A percentile compares a stretch with the other conserved stretches of the same genome.
phyloP scores from a whole-genome alignment of 2,888 invertebrate species.

The Drosophila recens region DNA sequence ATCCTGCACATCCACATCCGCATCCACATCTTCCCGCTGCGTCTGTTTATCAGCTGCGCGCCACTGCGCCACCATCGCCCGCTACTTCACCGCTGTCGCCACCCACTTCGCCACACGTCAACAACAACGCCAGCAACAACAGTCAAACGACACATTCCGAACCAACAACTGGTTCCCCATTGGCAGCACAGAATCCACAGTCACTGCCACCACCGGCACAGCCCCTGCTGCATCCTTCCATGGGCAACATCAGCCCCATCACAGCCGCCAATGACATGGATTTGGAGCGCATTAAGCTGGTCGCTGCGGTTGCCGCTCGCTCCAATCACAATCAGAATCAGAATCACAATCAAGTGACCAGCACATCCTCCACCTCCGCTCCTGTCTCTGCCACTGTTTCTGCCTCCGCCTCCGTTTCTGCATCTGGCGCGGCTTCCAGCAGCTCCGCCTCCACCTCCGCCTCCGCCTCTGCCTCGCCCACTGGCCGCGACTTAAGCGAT shows the following conservation, averaged over 20 bases:
- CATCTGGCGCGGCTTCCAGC: no score
- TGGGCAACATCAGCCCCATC: slow-evolving; percentile 46
- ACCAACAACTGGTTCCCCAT: slow-evolving; percentile 54
- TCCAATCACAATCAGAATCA: slow-evolving; percentile 56
- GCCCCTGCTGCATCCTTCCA: slow-evolving; percentile 33
- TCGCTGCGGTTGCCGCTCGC: slow-evolving; percentile 82
- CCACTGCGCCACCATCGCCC: slow-evolving; percentile 73
- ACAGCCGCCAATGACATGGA: slow-evolving; percentile 79
- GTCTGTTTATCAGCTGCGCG: slow-evolving; percentile 77
- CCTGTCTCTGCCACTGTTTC: slow-evolving; percentile 40
- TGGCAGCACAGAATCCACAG: slow-evolving; percentile 27
- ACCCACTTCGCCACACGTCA: slow-evolving; percentile 77
- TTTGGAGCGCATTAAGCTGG: slow-evolving; percentile 85
- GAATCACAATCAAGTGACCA: slow-evolving; percentile 53
- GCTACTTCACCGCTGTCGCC: slow-evolving; percentile 81
- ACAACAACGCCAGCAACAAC: slow-evolving; percentile 34
- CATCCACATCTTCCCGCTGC: slow-evolving; percentile 49
- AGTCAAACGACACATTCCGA: slow-evolving; percentile 67
- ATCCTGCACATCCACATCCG: slow-evolving; percentile 40
- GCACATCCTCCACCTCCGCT: slow-evolving; percentile 57
- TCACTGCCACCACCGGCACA: slow-evolving; percentile 39
- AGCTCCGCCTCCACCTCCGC: slow-evolving; percentile 46
- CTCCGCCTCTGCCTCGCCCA: slow-evolving; percentile 55
- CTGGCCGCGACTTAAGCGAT: slow-evolving; percentile 84
- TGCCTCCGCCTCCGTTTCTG: slow-evolving; percentile 36